phyloP scores from a whole-genome alignment of 2,113 vertebrate genomes.

The Ceuthmochares aereus region DNA sequence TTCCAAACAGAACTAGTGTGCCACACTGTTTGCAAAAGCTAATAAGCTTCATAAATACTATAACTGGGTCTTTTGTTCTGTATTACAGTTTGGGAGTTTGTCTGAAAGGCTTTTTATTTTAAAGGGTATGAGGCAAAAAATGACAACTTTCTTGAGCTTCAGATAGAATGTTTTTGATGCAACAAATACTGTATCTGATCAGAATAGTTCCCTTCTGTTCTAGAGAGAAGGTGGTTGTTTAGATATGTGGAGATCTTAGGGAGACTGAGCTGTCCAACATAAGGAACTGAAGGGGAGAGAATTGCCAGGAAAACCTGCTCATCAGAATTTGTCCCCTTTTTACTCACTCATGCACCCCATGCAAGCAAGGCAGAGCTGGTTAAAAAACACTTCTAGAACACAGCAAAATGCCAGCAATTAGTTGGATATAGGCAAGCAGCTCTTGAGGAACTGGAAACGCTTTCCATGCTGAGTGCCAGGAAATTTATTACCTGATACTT shows the following conservation, averaged over 20 bases:
- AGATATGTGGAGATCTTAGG: neutral
- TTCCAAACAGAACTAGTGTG: neutral
- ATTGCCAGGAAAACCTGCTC: neutral
- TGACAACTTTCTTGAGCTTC: neutral
- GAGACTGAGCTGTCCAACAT: neutral
- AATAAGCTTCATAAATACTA: neutral
- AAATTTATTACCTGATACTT: neutral
- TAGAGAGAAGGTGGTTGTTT: neutral
- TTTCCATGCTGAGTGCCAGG: neutral
- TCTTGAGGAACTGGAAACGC: neutral
- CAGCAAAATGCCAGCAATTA: neutral
- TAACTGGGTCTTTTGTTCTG: neutral
- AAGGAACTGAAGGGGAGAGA: neutral
- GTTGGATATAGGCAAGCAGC: neutral
- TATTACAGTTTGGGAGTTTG: neutral
- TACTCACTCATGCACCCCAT: neutral
- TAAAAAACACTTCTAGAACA: neutral
- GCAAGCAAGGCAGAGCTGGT: neutral
- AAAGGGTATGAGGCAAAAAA: neutral
- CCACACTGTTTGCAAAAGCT: neutral
- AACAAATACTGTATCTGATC: neutral
- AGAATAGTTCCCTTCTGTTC: neutral
- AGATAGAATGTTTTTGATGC: neutral
- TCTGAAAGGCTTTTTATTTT: neutral
- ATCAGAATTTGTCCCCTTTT: neutral